These are phyloP conservation scores for Lamproptera curius DNA, from an alignment of 2,888 invertebrate species.

Conservation along the genomic window DNA sequence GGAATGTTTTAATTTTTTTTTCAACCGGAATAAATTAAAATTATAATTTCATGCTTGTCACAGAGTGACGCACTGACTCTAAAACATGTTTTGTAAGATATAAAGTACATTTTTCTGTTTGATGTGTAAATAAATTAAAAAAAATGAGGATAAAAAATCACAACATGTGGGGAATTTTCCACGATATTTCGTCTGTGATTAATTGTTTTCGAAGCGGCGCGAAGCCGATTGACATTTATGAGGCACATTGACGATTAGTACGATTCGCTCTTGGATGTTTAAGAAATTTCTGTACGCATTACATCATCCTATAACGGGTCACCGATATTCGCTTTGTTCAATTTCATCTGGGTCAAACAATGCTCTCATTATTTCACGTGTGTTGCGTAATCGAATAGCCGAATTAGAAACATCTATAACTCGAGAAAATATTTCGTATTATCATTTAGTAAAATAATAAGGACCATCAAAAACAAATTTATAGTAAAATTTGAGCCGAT, in stretches of 20 bases:
- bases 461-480: neutral
- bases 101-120: no score
- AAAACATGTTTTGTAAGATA: no score
- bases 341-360: conserved; percentile 15
- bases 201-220: conserved; percentile 11
- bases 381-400: neutral
- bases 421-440: neutral
- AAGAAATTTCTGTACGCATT: conserved; percentile 37
- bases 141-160: no score
- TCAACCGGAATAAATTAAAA: no score
- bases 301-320: conserved; percentile 44
- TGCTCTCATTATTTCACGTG: conserved; percentile 7
- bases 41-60: no score
- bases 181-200: conserved; percentile 6
- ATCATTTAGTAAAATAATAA: neutral
- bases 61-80: no score
- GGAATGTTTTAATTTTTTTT: no score
- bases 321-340: conserved; percentile 17
- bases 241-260: conserved; percentile 16
- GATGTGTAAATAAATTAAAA: no score
- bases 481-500: no score
- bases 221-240: conserved; percentile 17
- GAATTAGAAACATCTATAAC: conserved; percentile 1
- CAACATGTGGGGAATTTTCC: no score
- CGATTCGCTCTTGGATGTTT: conserved; percentile 29